A percentile compares a stretch with the other conserved stretches of the same genome.
Conservation (phyloP, 2,888 invertebrate species). For the Drosophila bunnanda region DNA sequence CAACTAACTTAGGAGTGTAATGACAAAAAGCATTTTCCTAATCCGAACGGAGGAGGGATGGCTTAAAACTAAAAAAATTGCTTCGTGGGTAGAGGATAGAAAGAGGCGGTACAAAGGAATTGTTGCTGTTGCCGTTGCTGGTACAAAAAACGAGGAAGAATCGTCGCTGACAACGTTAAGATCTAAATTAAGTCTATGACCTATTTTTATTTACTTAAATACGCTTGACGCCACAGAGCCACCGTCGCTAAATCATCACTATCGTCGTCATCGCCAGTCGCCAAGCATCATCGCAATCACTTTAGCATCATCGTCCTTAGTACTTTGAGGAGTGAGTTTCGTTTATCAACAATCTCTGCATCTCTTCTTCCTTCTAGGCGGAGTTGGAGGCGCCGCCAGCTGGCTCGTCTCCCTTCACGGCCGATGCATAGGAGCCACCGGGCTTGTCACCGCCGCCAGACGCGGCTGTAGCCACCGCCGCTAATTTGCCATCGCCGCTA, state of each 20-base stretch:
- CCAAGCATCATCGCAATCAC: conserved; percentile 67
- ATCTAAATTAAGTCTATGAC: conserved; percentile 77
- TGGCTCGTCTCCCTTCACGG: conserved; percentile 83
- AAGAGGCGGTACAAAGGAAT: conserved; percentile 13
- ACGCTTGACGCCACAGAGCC: conserved; percentile 67
- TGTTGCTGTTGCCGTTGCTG: conserved; percentile 30
- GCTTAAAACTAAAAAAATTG: conserved; percentile 71
- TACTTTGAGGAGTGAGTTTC: conserved; percentile 79
- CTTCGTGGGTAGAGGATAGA: conserved; percentile 29
- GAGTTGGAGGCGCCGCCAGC: conserved; percentile 61
- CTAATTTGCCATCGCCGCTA: conserved; percentile 42
- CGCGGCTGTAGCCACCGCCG: conserved; percentile 6
- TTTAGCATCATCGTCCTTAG: conserved; percentile 78
- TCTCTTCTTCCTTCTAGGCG: conserved; percentile 55
- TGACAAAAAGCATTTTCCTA: conserved; percentile 75
- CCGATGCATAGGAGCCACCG: conserved; percentile 83
- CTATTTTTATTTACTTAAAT: conserved; percentile 74
- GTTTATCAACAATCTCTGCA: conserved; percentile 31
- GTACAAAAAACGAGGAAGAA: conserved; percentile 74
- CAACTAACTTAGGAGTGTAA: conserved; percentile 76
- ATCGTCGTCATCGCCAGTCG: conserved; percentile 35
- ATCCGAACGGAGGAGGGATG: conserved; percentile 39
- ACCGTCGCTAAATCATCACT: conserved; percentile 36
- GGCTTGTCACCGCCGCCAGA: conserved; percentile 42
- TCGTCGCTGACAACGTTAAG: conserved; percentile 67